A percentile compares a stretch with the other conserved stretches of the same genome.
phyloP scores from a whole-genome alignment of 2,888 invertebrate genomes.

The Eretmocerus hayati region DNA sequence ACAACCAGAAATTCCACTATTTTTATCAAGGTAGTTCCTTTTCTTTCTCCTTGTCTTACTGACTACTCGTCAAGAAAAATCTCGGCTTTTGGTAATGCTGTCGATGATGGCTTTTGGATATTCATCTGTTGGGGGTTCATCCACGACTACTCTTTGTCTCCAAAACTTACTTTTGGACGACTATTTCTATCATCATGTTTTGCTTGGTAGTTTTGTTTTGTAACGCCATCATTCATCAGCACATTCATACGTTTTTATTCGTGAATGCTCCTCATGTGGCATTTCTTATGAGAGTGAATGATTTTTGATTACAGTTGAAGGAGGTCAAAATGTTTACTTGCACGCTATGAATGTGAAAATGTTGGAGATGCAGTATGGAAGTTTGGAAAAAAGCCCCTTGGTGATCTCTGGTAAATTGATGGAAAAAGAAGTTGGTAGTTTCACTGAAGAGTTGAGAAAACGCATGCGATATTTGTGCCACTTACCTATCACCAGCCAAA shows the following conservation, averaged over 20 bases:
- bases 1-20: conserved; percentile 63
- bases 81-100: too few species aligned
- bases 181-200: too few species aligned
- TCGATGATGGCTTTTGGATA: too few species aligned
- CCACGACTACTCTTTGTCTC: too few species aligned
- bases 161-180: too few species aligned
- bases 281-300: neutral
- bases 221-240: too few species aligned
- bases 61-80: too few species aligned
- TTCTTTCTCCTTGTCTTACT: too few species aligned
- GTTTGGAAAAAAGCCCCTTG: conserved; percentile 69
- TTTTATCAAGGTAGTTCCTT: conserved; percentile 81
- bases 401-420: conserved; percentile 69
- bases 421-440: conserved; percentile 81
- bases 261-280: too few species aligned
- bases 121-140: too few species aligned
- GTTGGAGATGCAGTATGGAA: conserved; percentile 79
- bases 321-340: conserved; percentile 88
- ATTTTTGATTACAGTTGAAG: conserved; percentile 58
- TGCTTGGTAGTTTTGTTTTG: too few species aligned
- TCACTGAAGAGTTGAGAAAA: conserved; percentile 74
- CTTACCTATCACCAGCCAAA: conserved; percentile 83
- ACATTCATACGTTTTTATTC: neutral
- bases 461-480: conserved; percentile 74
- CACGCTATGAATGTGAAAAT: conserved; percentile 86